Evolutionary conservation across 1,140 invertebrate species (phyloP).

Genomic region (Dreissena polymorpha): DNA sequence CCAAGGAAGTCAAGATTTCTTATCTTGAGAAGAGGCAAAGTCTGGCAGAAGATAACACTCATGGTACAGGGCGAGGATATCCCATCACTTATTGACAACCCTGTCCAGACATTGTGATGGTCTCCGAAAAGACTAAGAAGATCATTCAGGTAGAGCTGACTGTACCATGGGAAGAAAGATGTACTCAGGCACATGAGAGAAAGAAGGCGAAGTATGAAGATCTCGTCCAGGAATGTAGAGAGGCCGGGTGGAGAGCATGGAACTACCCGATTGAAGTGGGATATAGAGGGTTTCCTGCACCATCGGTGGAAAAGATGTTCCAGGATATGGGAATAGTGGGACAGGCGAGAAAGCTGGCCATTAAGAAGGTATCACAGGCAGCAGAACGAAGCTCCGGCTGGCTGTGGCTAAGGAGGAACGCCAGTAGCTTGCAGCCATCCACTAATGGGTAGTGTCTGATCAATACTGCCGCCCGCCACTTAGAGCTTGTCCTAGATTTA

Average conservation of each 20-base stretch:
- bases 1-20: no score
- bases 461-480: constrained; percentile 11
- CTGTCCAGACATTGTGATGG: neutral
- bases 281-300: constrained; percentile 8
- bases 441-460: constrained; percentile 26
- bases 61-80: no score
- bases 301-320: constrained; percentile 6
- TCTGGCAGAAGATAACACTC: no score
- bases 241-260: constrained; percentile 8
- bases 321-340: constrained; percentile 9
- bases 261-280: constrained; percentile 11
- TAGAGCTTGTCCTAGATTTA: constrained; percentile 5
- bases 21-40: no score
- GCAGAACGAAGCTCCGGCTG: constrained; percentile 15
- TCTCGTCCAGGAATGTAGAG: constrained; percentile 8
- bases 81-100: no score
- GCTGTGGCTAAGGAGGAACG: constrained; percentile 16
- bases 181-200: neutral
- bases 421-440: neutral
- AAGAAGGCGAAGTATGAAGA: constrained; percentile 10
- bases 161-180: constrained; percentile 11
- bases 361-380: constrained; percentile 9
- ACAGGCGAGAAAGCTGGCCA: neutral
- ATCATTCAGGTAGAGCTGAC: neutral
- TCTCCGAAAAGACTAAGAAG: neutral